Evolutionary conservation across 2,888 invertebrate species (phyloP), one percentile per base, ranked within the genome.

Genomic region (Actias luna): DNA sequence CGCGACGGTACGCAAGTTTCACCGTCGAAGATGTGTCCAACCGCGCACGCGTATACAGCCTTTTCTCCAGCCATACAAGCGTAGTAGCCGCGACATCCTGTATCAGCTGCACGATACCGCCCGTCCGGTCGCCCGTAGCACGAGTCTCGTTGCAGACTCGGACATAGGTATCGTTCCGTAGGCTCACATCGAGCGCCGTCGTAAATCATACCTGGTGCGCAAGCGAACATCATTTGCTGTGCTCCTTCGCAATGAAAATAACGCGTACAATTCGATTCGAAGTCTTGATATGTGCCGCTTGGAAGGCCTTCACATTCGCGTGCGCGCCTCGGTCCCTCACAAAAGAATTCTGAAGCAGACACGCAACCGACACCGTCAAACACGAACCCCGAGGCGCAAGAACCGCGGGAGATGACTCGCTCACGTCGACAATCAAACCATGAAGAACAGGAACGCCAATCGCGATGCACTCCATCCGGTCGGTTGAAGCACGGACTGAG

Each of bases 11-110:
- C 92, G 75, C 94, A 94, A 2, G 83, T 79, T 65, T 94, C 94
- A 0, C 94, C 94, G 77, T 94, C 93, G 78, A 94, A 94, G 22
- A 87, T 87, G 59, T 84, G 83, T 2, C 93, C 93, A 31, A 85
- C 79, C 0, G 93, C 85, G 69, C 94, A 94, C 46, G 94, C 88
- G 78, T 94, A 94, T 27, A 93, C 91, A n/a, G 93, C 93, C 75
- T 94, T 94, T 69, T 92, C 88, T 1, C 94, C 93, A 64, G 84
- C 84, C 25, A 87, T 85, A 79, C 95, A 95, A 71, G 91, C 93
- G 80, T 93, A 94, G 83, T 94, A 94, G 14, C 94, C 93, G 58
- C 94, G 92, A 73, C 94, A 94, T 2, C 93, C 94, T 1, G 92
- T 87, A 71, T 87, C 89, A 31, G 80, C 76, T 27, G 89, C 87